phyloP scores from a whole-genome alignment of 2,797 vertebrate genomes.

The Karalla daura region DNA sequence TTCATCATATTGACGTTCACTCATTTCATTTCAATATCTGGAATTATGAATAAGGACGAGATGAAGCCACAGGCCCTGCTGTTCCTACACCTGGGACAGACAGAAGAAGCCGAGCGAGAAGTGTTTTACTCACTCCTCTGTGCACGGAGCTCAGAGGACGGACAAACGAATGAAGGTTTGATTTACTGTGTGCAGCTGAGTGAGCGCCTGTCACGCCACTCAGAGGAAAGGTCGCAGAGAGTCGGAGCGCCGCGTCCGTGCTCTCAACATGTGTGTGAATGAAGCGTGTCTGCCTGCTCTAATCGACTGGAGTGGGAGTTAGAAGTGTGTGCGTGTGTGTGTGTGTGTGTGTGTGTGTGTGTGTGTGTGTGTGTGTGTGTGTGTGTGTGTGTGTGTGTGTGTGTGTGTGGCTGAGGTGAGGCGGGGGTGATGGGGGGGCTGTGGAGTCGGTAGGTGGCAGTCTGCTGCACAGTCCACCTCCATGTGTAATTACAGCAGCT shows the following conservation, averaged over 20 bases:
- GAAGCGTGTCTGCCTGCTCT: constrained; percentile 6
- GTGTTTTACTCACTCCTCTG: too few species aligned
- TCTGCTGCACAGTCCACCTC: constrained; percentile 59
- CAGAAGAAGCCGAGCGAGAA: too few species aligned
- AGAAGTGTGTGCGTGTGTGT: constrained; percentile 2
- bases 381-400: too few species aligned
- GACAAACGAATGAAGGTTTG: not conserved
- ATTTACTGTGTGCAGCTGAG: not conserved
- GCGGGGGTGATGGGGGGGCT: not conserved
- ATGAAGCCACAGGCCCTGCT: too few species aligned
- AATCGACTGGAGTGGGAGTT: constrained; percentile 46
- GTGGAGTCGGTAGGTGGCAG: constrained; percentile 79
- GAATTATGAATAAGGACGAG: too few species aligned
- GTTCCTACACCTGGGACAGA: too few species aligned
- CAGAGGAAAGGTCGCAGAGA: not conserved
- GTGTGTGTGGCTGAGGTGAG: not conserved
- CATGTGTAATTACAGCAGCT: constrained; percentile 54
- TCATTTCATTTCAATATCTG: too few species aligned
- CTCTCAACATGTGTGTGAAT: constrained; percentile 1
- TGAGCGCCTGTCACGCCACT: not conserved
- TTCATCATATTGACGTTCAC: too few species aligned
- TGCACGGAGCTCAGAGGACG: not conserved
- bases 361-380: too few species aligned
- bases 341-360: too few species aligned
- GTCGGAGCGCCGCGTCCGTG: not conserved